Evolutionary conservation across 2,113 vertebrate species (phyloP), one percentile per base, ranked within the genome.

Genomic region (Xenopus laevis): DNA sequence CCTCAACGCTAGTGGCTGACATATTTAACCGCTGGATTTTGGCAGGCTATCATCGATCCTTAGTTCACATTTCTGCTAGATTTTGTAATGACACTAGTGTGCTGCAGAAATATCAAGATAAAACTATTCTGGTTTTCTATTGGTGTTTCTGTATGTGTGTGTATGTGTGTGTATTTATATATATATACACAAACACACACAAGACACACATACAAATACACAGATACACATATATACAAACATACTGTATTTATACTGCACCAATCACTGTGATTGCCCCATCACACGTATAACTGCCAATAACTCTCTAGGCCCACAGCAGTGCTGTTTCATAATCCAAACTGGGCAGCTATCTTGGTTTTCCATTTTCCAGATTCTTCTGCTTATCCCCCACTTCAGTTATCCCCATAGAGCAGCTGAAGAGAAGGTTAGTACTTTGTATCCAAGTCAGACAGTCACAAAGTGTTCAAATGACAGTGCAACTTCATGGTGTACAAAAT

Each of bases 181-280:
- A 13, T n/a, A 16, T 55, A 55, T 55, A n/a, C 17, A 55, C 4
- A 55, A 1, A 55, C 53, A 55, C 17, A 55, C 53, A 55, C 9
- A 18, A 55, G 8, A 55, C 17, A n/a, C 16, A 55, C 8, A n/a
- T n/a, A n/a, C 17, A 55, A n/a, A 55, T 50, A 55, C 53, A 55
- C 53, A 55, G 17, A 55, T n/a, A n/a, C 53, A 55, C 15, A 55
- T n/a, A n/a, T 55, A 55, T 55, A 55, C 47, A 55, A 55, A 55
- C 53, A 60, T 60, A n/a, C n/a, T n/a, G n/a, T n/a, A 21, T 60
- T 60, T 60, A 60, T 60, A 60, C 18, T 21, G 58, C 21, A 60
- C 21, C 58, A 23, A 4, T 60, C 18, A 60, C 20, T 27, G 13
- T 52, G 18, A 50, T 67, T 50, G 15, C 44, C 30, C 40, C 33